Evolutionary conservation across 2,888 invertebrate genomes (phyloP), one percentile per base, ranked within the genome.

Genomic region (Agrilus cyanescens): DNA sequence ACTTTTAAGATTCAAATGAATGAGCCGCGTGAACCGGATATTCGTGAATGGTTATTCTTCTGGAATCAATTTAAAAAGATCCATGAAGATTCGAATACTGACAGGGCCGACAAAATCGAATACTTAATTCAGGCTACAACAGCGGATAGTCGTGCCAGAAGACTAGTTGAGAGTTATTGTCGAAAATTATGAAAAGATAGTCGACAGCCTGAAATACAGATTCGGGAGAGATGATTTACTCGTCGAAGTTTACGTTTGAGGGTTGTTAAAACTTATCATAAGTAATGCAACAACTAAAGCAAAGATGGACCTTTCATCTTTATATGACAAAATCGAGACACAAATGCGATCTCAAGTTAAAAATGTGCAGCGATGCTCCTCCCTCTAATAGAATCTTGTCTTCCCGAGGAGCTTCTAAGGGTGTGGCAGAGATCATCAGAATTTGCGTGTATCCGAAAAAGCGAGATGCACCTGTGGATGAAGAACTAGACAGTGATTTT

Each of bases 371-470:
- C 55, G 3, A 56, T 57, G 50, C 41, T 58, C 7, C 58, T 53
- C 44, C 60, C 59, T 4, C 44, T 59, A 4, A 56, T 59, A 13
- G 59, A 59, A 40, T 58, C 57, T 2, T 49, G 51, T 41, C 41
- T 60, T 10, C 59, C 57, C 2, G 48, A 53, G 12, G 53, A 53
- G 6, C 39, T 55, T 6, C 40, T 58, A 16, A 14, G 53, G 31
- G 49, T 50, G 12, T 59, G 57, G 57, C 49, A 51, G 39, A 30
- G 49, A 16, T 43, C 48, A 16, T 12, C 12, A 13, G 29, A 13
- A 18, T 18, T 3, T 18, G 18, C 18, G 18, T 18, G 18, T 18
- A 18, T 18, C 18, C 18, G 18, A 18, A 18, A 18, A 18, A 18
- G 18, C 18, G 18, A 18, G 42, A 42, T 13, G 18, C 10, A n/a